Evolutionary conservation across 2,888 invertebrate species (phyloP).

Genomic region (Netelia melanura): DNA sequence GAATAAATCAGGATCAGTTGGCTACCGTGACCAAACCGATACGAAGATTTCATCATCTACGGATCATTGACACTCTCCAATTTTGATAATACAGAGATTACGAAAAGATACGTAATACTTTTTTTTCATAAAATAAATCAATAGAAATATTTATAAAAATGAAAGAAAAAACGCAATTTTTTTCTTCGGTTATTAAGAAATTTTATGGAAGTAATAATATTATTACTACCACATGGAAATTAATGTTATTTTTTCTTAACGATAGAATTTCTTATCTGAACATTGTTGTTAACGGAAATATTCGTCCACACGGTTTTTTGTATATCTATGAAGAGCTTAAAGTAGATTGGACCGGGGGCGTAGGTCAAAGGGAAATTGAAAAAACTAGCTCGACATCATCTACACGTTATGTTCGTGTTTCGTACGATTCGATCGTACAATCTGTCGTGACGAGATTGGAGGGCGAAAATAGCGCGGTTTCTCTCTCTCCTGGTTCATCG

Average conservation of each 20-base stretch:
- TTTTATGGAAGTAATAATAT: too few species aligned
- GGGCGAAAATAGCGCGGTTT: slow-evolving; percentile 46
- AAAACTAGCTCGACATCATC: slow-evolving; percentile 67
- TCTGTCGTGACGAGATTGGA: slow-evolving; percentile 41
- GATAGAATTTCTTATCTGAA: too few species aligned
- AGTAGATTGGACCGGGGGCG: slow-evolving; percentile 72
- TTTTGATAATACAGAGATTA: background rate
- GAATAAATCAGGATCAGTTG: slow-evolving; percentile 65
- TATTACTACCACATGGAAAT: too few species aligned
- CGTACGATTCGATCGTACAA: slow-evolving; percentile 58
- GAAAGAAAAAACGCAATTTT: too few species aligned
- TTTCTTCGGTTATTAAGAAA: too few species aligned
- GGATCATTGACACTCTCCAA: slow-evolving; percentile 16
- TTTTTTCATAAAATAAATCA: too few species aligned
- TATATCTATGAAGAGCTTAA: slow-evolving; percentile 65
- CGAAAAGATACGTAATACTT: too few species aligned
- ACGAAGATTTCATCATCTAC: slow-evolving; percentile 17
- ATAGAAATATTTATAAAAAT: too few species aligned
- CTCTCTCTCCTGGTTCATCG: slow-evolving; percentile 38
- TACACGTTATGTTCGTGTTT: slow-evolving; percentile 20
- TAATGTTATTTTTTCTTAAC: too few species aligned
- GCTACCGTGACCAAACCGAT: background rate
- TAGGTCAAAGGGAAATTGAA: slow-evolving; percentile 74
- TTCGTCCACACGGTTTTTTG: slow-evolving; percentile 40
- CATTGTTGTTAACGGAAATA: background rate